A percentile compares a stretch with the other conserved stretches of the same genome.
These are phyloP conservation scores for Ypsolopha scabrella DNA, from an alignment of 2,888 invertebrate species.

Conservation along the genomic window DNA sequence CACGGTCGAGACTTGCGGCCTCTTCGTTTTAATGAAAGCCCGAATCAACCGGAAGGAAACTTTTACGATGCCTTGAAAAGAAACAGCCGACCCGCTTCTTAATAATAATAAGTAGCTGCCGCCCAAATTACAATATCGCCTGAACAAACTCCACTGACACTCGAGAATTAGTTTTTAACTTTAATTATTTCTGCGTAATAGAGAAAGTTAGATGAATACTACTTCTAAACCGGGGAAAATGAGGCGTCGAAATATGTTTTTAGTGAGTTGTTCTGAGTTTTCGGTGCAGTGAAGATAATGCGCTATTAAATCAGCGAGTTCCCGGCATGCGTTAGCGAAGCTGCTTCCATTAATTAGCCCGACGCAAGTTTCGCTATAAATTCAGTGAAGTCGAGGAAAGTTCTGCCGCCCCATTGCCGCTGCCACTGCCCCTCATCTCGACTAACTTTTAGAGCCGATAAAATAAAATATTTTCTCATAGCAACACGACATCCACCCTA, in stretches of 20 bases:
- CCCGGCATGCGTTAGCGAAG: slow-evolving; percentile 38
- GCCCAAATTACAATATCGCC: slow-evolving; percentile 9
- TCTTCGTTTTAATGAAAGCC: slow-evolving; percentile 61
- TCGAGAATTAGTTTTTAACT: not conserved
- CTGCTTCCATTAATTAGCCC: slow-evolving; percentile 63
- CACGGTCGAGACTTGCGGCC: slow-evolving; percentile 44
- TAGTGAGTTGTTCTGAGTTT: not conserved
- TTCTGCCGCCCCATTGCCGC: slow-evolving; percentile 32
- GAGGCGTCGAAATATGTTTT: not conserved
- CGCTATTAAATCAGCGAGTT: slow-evolving; percentile 46
- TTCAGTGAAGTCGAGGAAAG: slow-evolving; percentile 50
- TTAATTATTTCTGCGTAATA: not conserved
- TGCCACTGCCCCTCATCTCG: slow-evolving; percentile 49
- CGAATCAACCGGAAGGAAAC: slow-evolving; percentile 43
- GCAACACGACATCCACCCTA: slow-evolving; percentile 46
- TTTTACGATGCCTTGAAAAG: slow-evolving; percentile 41
- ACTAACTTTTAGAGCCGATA: slow-evolving; percentile 58
- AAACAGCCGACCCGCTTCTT: slow-evolving; percentile 32
- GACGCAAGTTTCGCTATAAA: slow-evolving; percentile 67
- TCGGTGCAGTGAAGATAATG: slow-evolving; percentile 33
- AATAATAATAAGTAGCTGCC: slow-evolving; percentile 18
- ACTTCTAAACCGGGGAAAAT: not conserved
- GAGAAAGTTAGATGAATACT: not conserved
- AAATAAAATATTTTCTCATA: slow-evolving; percentile 58
- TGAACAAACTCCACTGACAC: not conserved